A percentile compares a stretch with the other conserved stretches of the same genome.
These are phyloP conservation scores for Xenentodon cancila DNA, from an alignment of 2,797 vertebrate species.

Conservation along the genomic window DNA sequence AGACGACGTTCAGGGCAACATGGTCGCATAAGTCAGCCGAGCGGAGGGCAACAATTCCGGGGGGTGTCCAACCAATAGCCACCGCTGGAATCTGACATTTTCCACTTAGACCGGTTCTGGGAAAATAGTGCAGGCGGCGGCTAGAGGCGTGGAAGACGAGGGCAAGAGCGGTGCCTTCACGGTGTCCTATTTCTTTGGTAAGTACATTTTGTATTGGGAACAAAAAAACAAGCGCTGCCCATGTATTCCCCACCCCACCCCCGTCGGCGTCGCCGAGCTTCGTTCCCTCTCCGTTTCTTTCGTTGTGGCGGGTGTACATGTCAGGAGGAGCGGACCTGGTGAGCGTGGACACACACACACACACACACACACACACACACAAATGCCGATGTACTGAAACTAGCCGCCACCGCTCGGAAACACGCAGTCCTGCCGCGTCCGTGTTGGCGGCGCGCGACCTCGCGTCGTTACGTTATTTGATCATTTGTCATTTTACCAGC, in stretches of 20 bases:
- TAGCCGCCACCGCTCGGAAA: not conserved
- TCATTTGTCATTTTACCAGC: not conserved
- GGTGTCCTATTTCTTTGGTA: slow-evolving; percentile 71
- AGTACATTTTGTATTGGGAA: slow-evolving; percentile 57
- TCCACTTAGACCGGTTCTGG: slow-evolving; percentile 44
- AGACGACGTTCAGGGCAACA: slow-evolving; percentile 63
- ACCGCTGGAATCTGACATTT: slow-evolving; percentile 71
- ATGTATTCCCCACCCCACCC: not conserved
- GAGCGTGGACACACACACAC: slow-evolving; percentile 25
- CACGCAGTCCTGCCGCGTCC: too few relatives aligned
- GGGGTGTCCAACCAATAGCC: slow-evolving; percentile 12
- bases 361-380: not conserved
- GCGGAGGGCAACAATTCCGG: slow-evolving; percentile 27
- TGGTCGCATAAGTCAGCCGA: slow-evolving; percentile 52
- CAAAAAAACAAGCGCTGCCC: not conserved
- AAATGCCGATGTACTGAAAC: slow-evolving; percentile 11
- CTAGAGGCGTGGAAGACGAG: slow-evolving; percentile 55
- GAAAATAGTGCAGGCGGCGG: not conserved
- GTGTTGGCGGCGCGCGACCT: too few relatives aligned
- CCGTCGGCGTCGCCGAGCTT: slow-evolving; percentile 3
- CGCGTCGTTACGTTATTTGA: too few relatives aligned
- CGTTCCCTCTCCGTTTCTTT: slow-evolving; percentile 44
- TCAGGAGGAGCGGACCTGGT: slow-evolving; percentile 54
- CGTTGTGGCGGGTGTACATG: not conserved
- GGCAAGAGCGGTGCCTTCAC: slow-evolving; percentile 31